Base-by-base conservation (phyloP, 2,113 vertebrate species). In the Saguinus imperator region DNA sequence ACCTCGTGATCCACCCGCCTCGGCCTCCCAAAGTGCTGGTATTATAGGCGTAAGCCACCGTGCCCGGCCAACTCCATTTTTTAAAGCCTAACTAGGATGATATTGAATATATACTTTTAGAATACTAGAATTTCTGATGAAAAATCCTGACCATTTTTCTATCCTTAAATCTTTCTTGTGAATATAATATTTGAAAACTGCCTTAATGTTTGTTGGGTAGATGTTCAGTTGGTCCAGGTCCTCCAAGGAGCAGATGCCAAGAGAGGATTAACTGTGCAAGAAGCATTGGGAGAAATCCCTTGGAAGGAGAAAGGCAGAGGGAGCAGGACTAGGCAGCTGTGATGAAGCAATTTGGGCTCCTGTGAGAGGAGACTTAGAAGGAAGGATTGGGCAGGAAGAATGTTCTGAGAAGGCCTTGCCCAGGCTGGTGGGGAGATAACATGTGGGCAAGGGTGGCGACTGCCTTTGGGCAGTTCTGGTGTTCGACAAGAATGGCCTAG, bases 71-170 rank as follows among this genome's bases (percentile, higher is more conserved):
- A 48, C 48, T 48, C 48, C 48, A 12, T 48, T 48, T 48, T 72
- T 73, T 73, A 92, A 72, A n/a, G 35, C 20, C 35, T 76, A 83
- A 40, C 29, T 43, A 70, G 16, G 23, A 29, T 87, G 12, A 50
- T 86, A 48, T 21, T 92, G 35, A 90, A 80, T 79, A 68, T 79
- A 68, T 75, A 35, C 11, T 90, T 70, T 94, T 83, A 95, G 55
- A 93, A 91, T 77, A 43, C 5, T 83, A 45, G 12, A 45, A 75
- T 37, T 72, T 92, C 75, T 14, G 35, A 29, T 58, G 68, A 12
- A 29, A 32, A 68, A 91, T 70, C 32, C 48, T 94, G 61, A 45
- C 27, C 14, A n/a, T 75, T 87, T 89, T 77, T 75, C 32, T 40
- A n/a, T 76, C 79, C 45, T 96, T 84, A 7, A 48, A 2, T 82